A percentile compares a stretch with the other conserved stretches of the same genome.
phyloP scores from a whole-genome alignment of 2,113 vertebrate species.

The Rhombomys opimus region DNA sequence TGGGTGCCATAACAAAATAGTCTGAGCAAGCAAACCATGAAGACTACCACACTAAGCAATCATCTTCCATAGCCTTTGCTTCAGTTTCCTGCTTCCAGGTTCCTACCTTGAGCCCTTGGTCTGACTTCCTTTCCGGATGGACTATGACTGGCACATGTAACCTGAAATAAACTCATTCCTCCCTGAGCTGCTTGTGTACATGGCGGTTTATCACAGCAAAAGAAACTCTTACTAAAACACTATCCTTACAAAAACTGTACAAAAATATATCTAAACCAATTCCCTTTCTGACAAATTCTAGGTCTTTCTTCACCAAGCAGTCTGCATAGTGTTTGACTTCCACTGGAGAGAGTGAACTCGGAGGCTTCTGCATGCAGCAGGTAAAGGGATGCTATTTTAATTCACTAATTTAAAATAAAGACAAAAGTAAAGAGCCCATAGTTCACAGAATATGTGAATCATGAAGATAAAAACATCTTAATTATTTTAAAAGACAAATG shows the following conservation, averaged over 20 bases:
- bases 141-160: background rate
- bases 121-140: background rate
- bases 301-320: background rate
- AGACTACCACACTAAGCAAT: background rate
- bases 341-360: background rate
- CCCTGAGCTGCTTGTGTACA: background rate
- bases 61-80: background rate
- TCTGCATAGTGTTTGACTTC: background rate
- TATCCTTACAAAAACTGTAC: background rate
- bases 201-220: background rate
- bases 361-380: background rate
- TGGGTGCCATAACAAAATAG: background rate
- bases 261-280: background rate
- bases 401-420: slow-evolving; percentile 26
- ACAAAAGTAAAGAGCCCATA: background rate
- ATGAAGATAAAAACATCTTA: background rate
- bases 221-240: background rate
- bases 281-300: background rate
- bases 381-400: background rate
- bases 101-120: background rate
- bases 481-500: slow-evolving; percentile 34
- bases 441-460: background rate
- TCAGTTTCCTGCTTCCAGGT: background rate
- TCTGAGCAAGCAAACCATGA: background rate
- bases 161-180: background rate